Evolutionary conservation across 2,888 invertebrate species (phyloP).

Genomic region (Lithophane semibrunnea): DNA sequence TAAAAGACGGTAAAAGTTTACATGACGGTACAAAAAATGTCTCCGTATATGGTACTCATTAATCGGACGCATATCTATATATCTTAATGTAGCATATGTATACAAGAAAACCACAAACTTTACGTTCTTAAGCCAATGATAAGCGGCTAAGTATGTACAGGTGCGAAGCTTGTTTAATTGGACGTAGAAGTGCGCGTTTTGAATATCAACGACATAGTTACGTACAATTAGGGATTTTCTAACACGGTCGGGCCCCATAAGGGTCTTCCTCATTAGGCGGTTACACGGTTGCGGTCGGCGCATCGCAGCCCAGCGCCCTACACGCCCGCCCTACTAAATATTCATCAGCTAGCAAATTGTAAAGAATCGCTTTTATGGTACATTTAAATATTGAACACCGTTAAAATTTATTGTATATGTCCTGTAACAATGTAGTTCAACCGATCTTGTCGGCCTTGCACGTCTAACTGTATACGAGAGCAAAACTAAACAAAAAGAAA

Average conservation of each 20-base stretch:
- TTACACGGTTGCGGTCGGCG: conserved; percentile 77
- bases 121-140: conserved; percentile 58
- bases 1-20: conserved; percentile 53
- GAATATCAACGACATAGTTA: conserved; percentile 85
- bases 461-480: conserved; percentile 74
- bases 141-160: conserved; percentile 68
- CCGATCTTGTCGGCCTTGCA: conserved; percentile 76
- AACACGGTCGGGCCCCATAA: conserved; percentile 82
- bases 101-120: conserved; percentile 61
- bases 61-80: conserved; percentile 51
- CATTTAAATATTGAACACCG: conserved; percentile 78
- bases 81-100: conserved; percentile 30
- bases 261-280: conserved; percentile 84
- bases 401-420: conserved; percentile 80
- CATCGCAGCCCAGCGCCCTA: conserved; percentile 68
- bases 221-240: conserved; percentile 86
- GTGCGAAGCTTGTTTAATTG: conserved; percentile 78
- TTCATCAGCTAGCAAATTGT: conserved; percentile 84
- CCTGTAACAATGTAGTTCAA: conserved; percentile 82
- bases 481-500: conserved; percentile 61
- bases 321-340: conserved; percentile 82
- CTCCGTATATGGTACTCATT: conserved; percentile 55
- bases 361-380: conserved; percentile 80
- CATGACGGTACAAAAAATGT: conserved; percentile 45
- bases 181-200: conserved; percentile 77